Conservation (phyloP, 2,888 invertebrate genomes). For the Erpobdella octoculata region DNA sequence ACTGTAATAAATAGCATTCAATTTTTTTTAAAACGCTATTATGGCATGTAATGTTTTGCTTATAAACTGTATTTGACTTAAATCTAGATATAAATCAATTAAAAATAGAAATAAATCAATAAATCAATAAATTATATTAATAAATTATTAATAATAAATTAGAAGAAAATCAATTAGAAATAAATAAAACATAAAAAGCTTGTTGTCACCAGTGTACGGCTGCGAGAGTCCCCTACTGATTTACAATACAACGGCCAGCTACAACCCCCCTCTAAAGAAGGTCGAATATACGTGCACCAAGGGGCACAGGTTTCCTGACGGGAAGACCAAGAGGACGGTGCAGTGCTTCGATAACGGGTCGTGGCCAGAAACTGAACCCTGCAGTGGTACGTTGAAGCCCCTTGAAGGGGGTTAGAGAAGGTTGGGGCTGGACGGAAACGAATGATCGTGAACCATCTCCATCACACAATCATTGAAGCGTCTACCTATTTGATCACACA, state of each 20-base stretch:
- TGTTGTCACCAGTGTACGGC: background rate
- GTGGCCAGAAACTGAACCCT: slow-evolving; percentile 16
- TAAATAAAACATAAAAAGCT: too few relatives aligned
- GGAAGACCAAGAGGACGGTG: background rate
- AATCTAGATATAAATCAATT: too few relatives aligned
- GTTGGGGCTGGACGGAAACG: background rate
- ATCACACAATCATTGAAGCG: background rate
- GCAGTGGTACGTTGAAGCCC: slow-evolving; percentile 6
- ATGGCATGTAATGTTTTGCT: too few relatives aligned
- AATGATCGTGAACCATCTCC: background rate
- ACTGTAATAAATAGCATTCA: too few relatives aligned
- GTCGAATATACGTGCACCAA: slow-evolving; percentile 7
- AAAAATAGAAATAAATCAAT: too few relatives aligned
- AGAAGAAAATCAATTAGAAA: too few relatives aligned
- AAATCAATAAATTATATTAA: too few relatives aligned
- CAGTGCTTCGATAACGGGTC: slow-evolving; percentile 7
- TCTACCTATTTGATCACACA: background rate
- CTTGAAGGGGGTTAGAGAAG: background rate
- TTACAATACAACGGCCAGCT: slow-evolving; percentile 7
- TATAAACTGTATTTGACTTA: too few relatives aligned
- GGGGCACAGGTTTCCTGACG: slow-evolving; percentile 21
- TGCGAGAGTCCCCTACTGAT: slow-evolving; percentile 8
- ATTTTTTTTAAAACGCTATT: too few relatives aligned
- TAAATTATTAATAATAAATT: too few relatives aligned
- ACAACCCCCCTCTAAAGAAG: background rate